phyloP scores from a whole-genome alignment of 2,113 vertebrate species.

The Toxotes jaculatrix region DNA sequence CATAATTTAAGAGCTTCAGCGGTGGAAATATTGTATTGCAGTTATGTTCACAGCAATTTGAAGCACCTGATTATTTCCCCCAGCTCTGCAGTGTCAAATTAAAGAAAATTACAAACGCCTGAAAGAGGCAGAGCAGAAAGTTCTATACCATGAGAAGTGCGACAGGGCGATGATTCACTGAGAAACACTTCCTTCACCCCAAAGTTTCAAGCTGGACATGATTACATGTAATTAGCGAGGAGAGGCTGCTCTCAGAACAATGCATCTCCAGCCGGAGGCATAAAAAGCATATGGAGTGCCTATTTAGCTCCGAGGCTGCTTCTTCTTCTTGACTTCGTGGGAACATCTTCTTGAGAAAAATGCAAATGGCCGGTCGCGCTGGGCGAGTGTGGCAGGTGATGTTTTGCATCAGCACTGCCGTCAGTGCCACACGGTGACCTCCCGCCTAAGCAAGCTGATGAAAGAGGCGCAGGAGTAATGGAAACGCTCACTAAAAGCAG shows the following conservation, averaged over 20 bases:
- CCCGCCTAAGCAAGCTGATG: not conserved
- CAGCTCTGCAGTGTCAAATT: too few species aligned
- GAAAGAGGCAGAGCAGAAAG: not conserved
- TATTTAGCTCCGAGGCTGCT: not conserved
- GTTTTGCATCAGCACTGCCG: not conserved
- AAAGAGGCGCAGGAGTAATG: not conserved
- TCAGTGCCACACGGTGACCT: not conserved
- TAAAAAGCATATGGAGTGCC: slow-evolving; percentile 6
- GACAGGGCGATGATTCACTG: slow-evolving; percentile 36
- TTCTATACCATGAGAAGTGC: not conserved
- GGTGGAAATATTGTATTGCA: not conserved
- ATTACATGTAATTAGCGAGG: slow-evolving; percentile 57
- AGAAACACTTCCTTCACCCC: slow-evolving; percentile 1
- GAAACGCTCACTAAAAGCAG: not conserved
- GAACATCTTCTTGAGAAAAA: slow-evolving; percentile 35
- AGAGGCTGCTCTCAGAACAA: slow-evolving; percentile 50
- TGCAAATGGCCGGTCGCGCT: slow-evolving; percentile 1
- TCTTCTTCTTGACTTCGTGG: slow-evolving; percentile 31
- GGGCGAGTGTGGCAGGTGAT: not conserved
- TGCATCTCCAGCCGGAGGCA: slow-evolving; percentile 27
- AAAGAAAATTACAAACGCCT: not conserved
- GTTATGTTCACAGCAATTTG: not conserved
- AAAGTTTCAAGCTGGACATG: slow-evolving; percentile 33
- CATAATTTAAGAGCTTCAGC: not conserved
- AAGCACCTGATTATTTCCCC: not conserved